phyloP scores from a whole-genome alignment of 2,113 vertebrate species.

The Pelusios castaneus region DNA sequence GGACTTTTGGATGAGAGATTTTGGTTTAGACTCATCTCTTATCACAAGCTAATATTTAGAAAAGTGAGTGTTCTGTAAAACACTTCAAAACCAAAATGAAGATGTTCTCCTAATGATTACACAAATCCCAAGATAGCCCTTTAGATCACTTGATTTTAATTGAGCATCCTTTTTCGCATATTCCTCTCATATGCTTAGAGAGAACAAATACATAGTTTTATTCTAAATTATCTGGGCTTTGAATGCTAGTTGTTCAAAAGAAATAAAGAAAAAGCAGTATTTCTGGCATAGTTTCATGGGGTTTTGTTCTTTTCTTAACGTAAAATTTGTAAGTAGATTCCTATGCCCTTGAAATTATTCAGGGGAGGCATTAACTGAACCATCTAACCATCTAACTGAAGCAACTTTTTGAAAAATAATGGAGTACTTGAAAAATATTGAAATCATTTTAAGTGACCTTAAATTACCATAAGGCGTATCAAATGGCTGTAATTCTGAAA shows the following conservation, averaged over 20 bases:
- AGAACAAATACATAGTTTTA: neutral
- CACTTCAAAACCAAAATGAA: neutral
- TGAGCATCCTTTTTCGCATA: neutral
- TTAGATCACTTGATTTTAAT: neutral
- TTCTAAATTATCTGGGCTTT: neutral
- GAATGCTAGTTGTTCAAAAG: neutral
- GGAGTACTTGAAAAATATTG: conserved; percentile 30
- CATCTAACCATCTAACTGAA: conserved; percentile 35
- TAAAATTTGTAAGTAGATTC: conserved; percentile 26
- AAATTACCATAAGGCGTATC: neutral
- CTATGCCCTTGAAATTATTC: conserved; percentile 37
- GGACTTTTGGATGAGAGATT: neutral
- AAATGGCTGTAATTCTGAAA: neutral
- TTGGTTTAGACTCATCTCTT: neutral
- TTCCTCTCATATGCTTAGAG: neutral
- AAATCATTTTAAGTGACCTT: conserved; percentile 17
- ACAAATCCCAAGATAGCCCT: neutral
- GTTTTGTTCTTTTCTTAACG: conserved; percentile 3
- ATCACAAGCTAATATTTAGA: neutral
- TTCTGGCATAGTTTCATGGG: neutral
- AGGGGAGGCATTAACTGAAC: conserved; percentile 12
- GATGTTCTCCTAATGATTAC: neutral
- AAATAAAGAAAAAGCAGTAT: neutral
- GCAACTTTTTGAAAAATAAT: conserved; percentile 30
- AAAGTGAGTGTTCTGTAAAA: neutral